Conservation (phyloP, 2,797 vertebrate species). For the Tinamus major region DNA sequence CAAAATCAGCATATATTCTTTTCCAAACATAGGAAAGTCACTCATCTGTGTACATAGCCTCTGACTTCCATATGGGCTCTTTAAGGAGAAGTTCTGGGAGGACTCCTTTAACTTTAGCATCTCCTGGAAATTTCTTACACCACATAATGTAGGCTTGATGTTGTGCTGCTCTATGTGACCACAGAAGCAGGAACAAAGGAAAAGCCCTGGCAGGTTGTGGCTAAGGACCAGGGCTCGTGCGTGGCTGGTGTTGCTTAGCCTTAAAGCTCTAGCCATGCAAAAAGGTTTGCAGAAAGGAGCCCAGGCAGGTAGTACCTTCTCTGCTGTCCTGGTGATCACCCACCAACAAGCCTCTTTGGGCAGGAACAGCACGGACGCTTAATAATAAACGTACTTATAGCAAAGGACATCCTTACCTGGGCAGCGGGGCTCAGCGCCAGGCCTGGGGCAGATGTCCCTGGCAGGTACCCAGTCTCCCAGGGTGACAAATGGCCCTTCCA, state of each 20-base stretch:
- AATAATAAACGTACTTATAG: not conserved
- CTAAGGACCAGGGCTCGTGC: not conserved
- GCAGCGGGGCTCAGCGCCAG: fast-evolving
- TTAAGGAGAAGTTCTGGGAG: not conserved
- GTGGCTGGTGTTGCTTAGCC: not conserved
- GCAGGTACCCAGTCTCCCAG: not conserved
- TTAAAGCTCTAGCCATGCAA: not conserved
- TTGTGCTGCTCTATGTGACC: not conserved
- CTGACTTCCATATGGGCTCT: not conserved
- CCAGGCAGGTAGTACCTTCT: too few species aligned
- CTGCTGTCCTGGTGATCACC: not conserved
- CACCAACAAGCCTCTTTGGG: not conserved
- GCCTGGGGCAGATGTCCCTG: not conserved
- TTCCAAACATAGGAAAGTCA: not conserved
- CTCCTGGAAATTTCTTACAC: not conserved
- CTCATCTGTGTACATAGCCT: not conserved
- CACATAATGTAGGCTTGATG: not conserved
- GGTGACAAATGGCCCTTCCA: not conserved
- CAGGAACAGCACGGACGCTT: not conserved
- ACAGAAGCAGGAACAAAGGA: not conserved
- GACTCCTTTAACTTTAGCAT: not conserved
- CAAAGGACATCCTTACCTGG: not conserved
- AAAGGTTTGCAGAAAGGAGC: not conserved
- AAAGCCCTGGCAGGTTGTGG: not conserved
- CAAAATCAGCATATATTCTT: not conserved